Percentiles rank a stretch among this genome's conserved stretches.
Conservation (phyloP, 2,888 invertebrate species). For the Heliconius erato region DNA sequence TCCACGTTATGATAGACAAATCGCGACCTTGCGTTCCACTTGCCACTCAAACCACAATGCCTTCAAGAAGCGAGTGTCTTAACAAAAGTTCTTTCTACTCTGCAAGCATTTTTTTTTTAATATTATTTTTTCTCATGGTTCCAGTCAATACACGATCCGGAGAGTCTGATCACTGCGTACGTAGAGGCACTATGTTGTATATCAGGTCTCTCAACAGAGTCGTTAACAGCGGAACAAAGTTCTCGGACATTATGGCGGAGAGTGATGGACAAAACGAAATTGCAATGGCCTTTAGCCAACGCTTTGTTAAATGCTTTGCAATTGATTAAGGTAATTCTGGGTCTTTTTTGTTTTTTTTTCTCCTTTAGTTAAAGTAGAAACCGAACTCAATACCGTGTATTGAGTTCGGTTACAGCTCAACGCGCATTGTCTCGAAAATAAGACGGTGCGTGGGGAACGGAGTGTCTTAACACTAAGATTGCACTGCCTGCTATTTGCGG, state of each 20-base stretch:
- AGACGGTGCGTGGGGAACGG: no score
- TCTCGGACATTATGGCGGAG: slow-evolving; percentile 81
- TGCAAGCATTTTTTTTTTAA: neutral
- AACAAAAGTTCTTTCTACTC: neutral
- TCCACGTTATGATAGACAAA: no score
- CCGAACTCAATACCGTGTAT: no score
- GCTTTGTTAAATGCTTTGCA: slow-evolving; percentile 88
- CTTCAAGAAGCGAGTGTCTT: no score
- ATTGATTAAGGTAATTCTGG: slow-evolving; percentile 88
- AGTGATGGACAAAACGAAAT: slow-evolving; percentile 74
- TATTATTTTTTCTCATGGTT: slow-evolving; percentile 2
- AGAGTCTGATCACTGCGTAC: slow-evolving; percentile 71
- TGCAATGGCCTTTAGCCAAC: slow-evolving; percentile 87
- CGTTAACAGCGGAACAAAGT: slow-evolving; percentile 30
- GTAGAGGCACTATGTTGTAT: slow-evolving; percentile 84
- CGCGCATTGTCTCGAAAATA: no score
- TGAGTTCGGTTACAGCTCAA: no score
- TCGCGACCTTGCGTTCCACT: no score
- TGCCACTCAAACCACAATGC: no score
- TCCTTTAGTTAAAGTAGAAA: no score
- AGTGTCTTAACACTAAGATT: no score
- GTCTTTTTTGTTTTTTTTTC: no score
- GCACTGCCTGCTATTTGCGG: no score
- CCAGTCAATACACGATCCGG: slow-evolving; percentile 69
- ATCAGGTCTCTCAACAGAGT: slow-evolving; percentile 71